A percentile compares a stretch with the other conserved stretches of the same genome.
phyloP scores from a whole-genome alignment of 2,113 vertebrate genomes.

The Neodontobutis hainanensis region DNA sequence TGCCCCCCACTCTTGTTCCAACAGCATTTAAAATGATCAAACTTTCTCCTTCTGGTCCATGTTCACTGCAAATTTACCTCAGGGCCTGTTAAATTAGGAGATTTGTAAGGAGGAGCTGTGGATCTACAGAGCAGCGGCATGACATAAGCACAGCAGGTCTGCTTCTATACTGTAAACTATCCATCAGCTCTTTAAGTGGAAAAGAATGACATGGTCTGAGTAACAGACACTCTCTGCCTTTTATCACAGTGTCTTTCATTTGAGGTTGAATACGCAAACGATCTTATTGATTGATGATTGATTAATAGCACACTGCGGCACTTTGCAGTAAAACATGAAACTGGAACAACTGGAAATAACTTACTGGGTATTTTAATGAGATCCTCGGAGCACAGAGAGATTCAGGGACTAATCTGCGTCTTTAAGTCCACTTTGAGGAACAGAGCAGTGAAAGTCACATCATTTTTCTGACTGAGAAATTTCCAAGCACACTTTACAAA shows the following conservation, averaged over 20 bases:
- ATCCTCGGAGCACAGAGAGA: slow-evolving; percentile 33
- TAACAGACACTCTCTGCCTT: slow-evolving; percentile 28
- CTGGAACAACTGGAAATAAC: slow-evolving; percentile 34
- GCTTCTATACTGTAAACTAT: slow-evolving; percentile 45
- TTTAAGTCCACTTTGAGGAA: slow-evolving; percentile 53
- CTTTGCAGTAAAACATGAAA: slow-evolving; percentile 46
- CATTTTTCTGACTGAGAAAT: slow-evolving; percentile 46
- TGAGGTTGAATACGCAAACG: slow-evolving; percentile 46
- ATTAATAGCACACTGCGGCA: slow-evolving; percentile 36
- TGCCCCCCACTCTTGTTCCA: background rate
- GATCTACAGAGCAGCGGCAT: slow-evolving; percentile 16
- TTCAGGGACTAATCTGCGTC: slow-evolving; percentile 26
- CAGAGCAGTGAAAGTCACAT: slow-evolving; percentile 52
- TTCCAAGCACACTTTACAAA: slow-evolving; percentile 38
- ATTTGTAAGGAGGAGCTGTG: slow-evolving; percentile 29
- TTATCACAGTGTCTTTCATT: slow-evolving; percentile 50
- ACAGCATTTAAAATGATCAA: background rate
- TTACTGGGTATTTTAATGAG: slow-evolving; percentile 48
- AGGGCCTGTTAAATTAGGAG: slow-evolving; percentile 38
- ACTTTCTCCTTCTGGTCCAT: background rate
- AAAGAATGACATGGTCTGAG: slow-evolving; percentile 43
- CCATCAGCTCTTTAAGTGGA: slow-evolving; percentile 56
- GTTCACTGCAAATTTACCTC: slow-evolving; percentile 40
- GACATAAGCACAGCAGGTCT: slow-evolving; percentile 49
- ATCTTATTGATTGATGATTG: slow-evolving; percentile 52